Conservation (phyloP, 2,888 invertebrate species). For the Scelioninae gen. 1 region DNA sequence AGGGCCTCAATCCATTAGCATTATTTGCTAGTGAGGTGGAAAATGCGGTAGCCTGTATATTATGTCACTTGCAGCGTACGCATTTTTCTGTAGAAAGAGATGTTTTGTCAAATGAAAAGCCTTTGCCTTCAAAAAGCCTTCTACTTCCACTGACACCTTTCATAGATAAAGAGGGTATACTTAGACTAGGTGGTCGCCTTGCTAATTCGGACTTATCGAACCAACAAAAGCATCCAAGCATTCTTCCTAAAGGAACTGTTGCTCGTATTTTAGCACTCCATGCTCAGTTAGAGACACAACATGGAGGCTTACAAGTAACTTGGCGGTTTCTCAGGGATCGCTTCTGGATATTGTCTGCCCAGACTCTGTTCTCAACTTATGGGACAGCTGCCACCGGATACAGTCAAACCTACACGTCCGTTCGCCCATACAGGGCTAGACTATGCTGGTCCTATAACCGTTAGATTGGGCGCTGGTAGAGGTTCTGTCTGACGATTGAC, state of each 20-base stretch:
- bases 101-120: too few relatives aligned
- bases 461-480: not conserved
- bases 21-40: too few relatives aligned
- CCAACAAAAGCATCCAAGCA: too few relatives aligned
- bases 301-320: constrained; percentile 53
- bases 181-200: too few relatives aligned
- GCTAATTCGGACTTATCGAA: too few relatives aligned
- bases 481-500: not conserved
- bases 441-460: not conserved
- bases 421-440: not conserved
- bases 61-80: too few relatives aligned
- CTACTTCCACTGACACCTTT: too few relatives aligned
- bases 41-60: too few relatives aligned
- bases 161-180: too few relatives aligned
- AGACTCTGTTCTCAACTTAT: not conserved
- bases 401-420: not conserved
- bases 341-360: constrained; percentile 35
- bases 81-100: too few relatives aligned
- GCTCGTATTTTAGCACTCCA: not conserved
- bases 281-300: constrained; percentile 3
- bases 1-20: too few relatives aligned
- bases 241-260: not conserved
- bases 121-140: too few relatives aligned
- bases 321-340: constrained; percentile 36
- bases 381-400: not conserved